phyloP scores from a whole-genome alignment of 2,888 invertebrate species.

The Pseudeuparius sepicola region DNA sequence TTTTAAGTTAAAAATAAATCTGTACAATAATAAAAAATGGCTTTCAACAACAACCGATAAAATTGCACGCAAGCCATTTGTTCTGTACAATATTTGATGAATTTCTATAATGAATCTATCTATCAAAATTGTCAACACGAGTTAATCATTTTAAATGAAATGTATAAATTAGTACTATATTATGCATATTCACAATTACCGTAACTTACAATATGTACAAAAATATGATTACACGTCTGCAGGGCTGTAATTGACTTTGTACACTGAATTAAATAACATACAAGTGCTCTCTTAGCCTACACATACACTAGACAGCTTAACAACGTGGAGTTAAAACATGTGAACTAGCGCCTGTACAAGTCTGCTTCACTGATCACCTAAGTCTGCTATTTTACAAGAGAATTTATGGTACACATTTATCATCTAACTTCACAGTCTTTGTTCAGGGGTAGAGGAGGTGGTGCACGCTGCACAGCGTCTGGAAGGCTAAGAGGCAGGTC shows the following conservation, averaged over 20 bases:
- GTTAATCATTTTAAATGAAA: conserved; percentile 42
- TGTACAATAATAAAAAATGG: conserved; percentile 34
- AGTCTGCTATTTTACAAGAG: too few relatives aligned
- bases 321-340: too few relatives aligned
- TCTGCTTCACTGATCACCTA: too few relatives aligned
- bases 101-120: conserved; percentile 39
- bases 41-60: conserved; percentile 36
- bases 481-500: conserved; percentile 25
- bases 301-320: too few relatives aligned
- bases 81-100: conserved; percentile 40
- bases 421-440: conserved; percentile 85
- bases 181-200: conserved; percentile 40
- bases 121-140: conserved; percentile 42
- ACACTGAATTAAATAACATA: conserved; percentile 37
- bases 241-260: conserved; percentile 47
- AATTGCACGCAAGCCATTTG: conserved; percentile 42
- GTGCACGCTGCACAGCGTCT: conserved; percentile 26
- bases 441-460: conserved; percentile 51
- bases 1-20: conserved; percentile 31
- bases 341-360: too few relatives aligned
- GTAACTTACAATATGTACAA: conserved; percentile 47
- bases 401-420: too few relatives aligned
- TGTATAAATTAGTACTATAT: conserved; percentile 41
- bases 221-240: conserved; percentile 44
- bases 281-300: conserved; percentile 19